Evolutionary conservation across 2,888 invertebrate species (phyloP).

Genomic region (Epicampocera succincta): DNA sequence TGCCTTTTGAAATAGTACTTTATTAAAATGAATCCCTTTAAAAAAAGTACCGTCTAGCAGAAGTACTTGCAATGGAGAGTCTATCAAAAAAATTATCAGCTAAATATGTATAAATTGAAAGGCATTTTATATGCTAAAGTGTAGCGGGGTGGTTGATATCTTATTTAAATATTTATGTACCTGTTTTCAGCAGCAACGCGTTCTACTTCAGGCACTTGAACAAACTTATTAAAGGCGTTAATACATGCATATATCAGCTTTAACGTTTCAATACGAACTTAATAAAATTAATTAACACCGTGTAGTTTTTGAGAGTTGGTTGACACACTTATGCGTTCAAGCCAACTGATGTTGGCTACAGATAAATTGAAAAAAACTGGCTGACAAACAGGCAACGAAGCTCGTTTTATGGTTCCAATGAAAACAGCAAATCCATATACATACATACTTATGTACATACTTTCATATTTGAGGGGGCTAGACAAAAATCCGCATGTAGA

Average conservation of each 20-base stretch:
- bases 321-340: conserved; percentile 56
- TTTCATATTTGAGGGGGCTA: conserved; percentile 16
- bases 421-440: neutral
- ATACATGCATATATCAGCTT: neutral
- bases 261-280: conserved; percentile 43
- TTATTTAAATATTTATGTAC: too few relatives aligned
- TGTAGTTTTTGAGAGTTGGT: conserved; percentile 34
- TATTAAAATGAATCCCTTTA: too few relatives aligned
- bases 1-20: too few relatives aligned
- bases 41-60: too few relatives aligned
- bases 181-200: neutral
- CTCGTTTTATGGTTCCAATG: conserved; percentile 3
- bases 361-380: conserved; percentile 12
- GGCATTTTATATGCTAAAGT: too few relatives aligned
- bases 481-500: conserved; percentile 2
- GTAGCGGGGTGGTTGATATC: too few relatives aligned
- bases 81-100: too few relatives aligned
- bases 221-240: conserved; percentile 33
- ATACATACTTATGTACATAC: neutral
- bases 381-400: conserved; percentile 7
- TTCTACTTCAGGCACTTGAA: neutral
- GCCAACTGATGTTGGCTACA: conserved; percentile 23
- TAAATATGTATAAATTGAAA: too few relatives aligned
- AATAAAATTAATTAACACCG: conserved; percentile 64
- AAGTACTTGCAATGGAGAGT: too few relatives aligned